Base-by-base conservation (phyloP, 1,140 invertebrate species). In the Drosophila chauvacae region DNA sequence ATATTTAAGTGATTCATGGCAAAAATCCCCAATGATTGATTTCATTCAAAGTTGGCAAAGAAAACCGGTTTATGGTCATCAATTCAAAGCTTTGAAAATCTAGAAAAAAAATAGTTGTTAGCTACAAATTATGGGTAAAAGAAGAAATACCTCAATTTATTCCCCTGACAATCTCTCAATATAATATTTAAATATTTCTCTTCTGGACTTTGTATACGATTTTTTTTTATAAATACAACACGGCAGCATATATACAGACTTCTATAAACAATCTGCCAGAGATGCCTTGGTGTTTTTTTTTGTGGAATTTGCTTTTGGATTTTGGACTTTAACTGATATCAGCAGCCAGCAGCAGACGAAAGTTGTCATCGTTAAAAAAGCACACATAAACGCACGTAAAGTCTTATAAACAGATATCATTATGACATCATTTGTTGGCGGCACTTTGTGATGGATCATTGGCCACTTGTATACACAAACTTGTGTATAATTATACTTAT, bases 341-440 rank as follows among this genome's bases (percentile, higher is more conserved):
- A 70, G 58, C 73, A 47, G 30, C 37, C 39, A 39, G 26, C 37
- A 39, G 48, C 58, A 51, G 53, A 44, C 60, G n/a, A 18, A 62
- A 18, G 37, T 33, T 64, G 26, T 61, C 35, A 63, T 59, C 61
- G 14, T 57, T 60, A 30, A 68, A 72, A 45, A n/a, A 3, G 9
- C n/a, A n/a, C 39, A 42, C 16, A 16, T 16, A 44, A 48, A 16
- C 39, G n/a, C 14, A 72, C 57, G n/a, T 65, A 57, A 28, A 55
- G 5, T 14, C 10, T 63, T 39, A 42, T 42, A 66, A 58, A 59
- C 20, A 69, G 57, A 61, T 81, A 69, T 56, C 41, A 37, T 47
- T 44, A 72, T 86, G 83, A 86, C 80, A 80, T 87, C 83, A 86
- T 77, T 77, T 41, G 61, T 44, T 51, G 51, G 51, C 64, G 50